phyloP scores from a whole-genome alignment of 1,140 invertebrate species.

The Trialeurodes vaporariorum region DNA sequence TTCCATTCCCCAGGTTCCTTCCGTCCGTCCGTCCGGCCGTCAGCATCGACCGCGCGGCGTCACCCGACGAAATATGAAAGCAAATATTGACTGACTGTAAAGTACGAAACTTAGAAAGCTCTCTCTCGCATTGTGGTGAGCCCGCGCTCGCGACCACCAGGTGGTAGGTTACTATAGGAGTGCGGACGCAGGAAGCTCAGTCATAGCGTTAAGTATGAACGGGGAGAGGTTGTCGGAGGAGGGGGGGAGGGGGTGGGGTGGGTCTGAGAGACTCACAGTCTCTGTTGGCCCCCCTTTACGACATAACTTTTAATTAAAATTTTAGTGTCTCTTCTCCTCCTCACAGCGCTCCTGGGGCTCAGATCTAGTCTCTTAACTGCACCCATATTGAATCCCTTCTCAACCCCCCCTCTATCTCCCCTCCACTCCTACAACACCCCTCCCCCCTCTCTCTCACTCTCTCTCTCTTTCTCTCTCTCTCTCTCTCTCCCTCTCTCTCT shows the following conservation, averaged over 20 bases:
- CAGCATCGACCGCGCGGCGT: no score
- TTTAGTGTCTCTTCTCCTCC: conserved; percentile 4
- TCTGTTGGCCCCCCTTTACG: neutral
- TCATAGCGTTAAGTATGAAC: neutral
- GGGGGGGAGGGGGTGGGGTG: neutral
- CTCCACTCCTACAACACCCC: neutral
- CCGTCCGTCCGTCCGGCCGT: no score
- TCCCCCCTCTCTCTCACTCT: no score
- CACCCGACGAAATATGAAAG: neutral
- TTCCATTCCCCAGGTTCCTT: no score
- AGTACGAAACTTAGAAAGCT: neutral
- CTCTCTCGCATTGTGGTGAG: no score
- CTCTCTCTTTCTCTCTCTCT: neutral
- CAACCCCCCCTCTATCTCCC: neutral
- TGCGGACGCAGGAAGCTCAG: neutral
- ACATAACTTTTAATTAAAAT: conserved; percentile 8
- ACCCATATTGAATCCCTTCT: neutral
- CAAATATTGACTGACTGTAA: neutral
- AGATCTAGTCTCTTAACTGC: conserved; percentile 4
- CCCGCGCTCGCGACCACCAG: no score
- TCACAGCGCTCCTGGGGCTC: neutral
- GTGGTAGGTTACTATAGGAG: no score
- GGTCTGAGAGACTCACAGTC: neutral
- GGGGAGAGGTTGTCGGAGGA: no score
- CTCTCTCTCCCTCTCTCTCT: neutral